phyloP scores from a whole-genome alignment of 2,113 vertebrate genomes.

The Ramphastos sulfuratus region DNA sequence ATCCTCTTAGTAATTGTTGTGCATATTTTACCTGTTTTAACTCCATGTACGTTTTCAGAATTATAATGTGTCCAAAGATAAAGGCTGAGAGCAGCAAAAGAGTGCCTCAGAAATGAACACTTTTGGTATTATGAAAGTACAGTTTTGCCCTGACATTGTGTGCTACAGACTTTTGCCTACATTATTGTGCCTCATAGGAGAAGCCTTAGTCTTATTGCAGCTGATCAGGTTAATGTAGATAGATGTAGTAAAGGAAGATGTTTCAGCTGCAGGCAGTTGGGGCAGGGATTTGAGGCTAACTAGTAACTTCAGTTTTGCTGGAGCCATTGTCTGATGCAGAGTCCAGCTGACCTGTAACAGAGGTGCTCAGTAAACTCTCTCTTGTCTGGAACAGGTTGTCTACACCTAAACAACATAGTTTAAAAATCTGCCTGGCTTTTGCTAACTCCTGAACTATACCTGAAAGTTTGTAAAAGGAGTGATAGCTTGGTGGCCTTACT shows the following conservation, averaged over 20 bases:
- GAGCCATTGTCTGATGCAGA: not conserved
- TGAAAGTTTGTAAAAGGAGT: not conserved
- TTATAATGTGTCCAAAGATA: not conserved
- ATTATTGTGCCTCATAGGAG: not conserved
- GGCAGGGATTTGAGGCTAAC: not conserved
- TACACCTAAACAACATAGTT: not conserved
- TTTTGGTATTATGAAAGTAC: not conserved
- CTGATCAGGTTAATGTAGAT: not conserved
- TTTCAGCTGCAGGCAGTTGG: not conserved
- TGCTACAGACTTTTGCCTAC: not conserved
- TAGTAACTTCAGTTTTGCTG: not conserved
- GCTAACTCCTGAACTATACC: not conserved
- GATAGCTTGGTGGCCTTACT: not conserved
- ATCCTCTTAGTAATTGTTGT: slow-evolving; percentile 16
- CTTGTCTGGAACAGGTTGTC: not conserved
- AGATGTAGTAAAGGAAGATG: not conserved
- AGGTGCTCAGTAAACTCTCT: not conserved
- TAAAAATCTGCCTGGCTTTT: not conserved
- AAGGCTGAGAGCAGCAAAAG: not conserved
- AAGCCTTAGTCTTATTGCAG: not conserved
- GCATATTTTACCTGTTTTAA: slow-evolving; percentile 24
- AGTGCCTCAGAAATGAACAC: not conserved
- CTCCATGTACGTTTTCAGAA: not conserved
- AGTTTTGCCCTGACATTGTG: not conserved
- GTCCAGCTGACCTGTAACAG: not conserved